Base-by-base conservation (phyloP, 2,888 invertebrate species). In the Diaperis boleti region DNA sequence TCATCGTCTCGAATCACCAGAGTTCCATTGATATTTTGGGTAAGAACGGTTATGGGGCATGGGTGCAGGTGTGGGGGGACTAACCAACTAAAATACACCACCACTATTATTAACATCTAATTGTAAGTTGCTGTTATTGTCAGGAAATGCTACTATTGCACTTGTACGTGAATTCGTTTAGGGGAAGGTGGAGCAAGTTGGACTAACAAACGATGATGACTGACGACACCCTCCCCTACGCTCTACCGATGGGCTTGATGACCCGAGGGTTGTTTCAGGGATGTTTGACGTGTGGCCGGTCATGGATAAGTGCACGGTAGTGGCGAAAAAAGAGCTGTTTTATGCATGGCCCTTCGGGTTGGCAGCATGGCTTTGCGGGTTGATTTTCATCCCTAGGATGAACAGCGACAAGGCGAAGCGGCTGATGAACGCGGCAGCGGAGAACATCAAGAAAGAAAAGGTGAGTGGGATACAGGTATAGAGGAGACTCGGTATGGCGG, bases 281-380 rank as follows among this genome's bases (percentile, higher is more conserved):
- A 92, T 95, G 92, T 92, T 94, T 81, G 88, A 92, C 76, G 86
- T 95, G 77, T 96, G 95, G 95, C 93, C 92, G n/a, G 85, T 89
- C 15, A 93, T 95, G 89, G 89, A 91, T 72, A 90, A 92, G 72
- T 94, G 95, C 76, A 94, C 95, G 1, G 92, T 91, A 8, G 90
- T 96, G 33, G 94, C 94, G 2, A 96, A 96, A 81, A 89, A 91
- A 74, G 94, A 95, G 71, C 77, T 96, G 29, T 89, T 94, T 79
- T 96, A 91, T 77, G 88, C 90, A 4, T 92, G 95, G 81, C 92
- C 95, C 1, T 95, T 96, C 81, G 96, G 96, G 1, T 82, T 95
- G 59, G 92, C 92, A 1, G 92, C 94, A 47, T 95, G 94, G 92
- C 83, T 96, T 11, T 91, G 92, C 65, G 96, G 95, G 1, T 84